phyloP scores from a whole-genome alignment of 2,113 vertebrate genomes.

The Macrotus californicus region DNA sequence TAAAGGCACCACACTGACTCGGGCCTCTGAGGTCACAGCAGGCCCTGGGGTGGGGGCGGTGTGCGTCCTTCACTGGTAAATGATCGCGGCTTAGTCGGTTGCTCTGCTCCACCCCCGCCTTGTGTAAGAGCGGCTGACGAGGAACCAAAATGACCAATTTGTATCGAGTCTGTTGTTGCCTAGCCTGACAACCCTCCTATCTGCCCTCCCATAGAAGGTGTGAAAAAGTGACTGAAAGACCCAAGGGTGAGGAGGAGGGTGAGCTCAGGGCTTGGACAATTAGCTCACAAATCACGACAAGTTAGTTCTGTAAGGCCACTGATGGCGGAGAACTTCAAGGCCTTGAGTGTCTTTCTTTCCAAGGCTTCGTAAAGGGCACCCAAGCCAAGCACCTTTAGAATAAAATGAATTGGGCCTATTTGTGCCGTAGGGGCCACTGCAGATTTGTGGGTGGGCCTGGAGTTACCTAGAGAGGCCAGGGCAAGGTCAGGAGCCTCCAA shows the following conservation, averaged over 20 bases:
- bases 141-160: neutral
- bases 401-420: neutral
- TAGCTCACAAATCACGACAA: neutral
- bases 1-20: neutral
- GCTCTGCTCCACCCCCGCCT: neutral
- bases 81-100: neutral
- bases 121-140: neutral
- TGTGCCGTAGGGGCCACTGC: neutral
- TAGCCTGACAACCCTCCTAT: neutral
- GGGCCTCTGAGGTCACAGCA: neutral
- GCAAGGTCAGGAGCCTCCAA: neutral
- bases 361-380: neutral
- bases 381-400: neutral
- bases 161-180: neutral
- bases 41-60: neutral
- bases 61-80: neutral
- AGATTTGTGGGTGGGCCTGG: neutral
- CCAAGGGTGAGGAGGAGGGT: neutral
- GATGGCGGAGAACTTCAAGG: neutral
- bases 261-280: neutral
- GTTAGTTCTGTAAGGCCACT: neutral
- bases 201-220: neutral
- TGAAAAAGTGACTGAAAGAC: neutral
- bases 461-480: neutral
- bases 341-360: neutral